These are phyloP conservation scores for Drosophila albomicans DNA, from an alignment of 1,140 invertebrate genomes.

Conservation along the genomic window DNA sequence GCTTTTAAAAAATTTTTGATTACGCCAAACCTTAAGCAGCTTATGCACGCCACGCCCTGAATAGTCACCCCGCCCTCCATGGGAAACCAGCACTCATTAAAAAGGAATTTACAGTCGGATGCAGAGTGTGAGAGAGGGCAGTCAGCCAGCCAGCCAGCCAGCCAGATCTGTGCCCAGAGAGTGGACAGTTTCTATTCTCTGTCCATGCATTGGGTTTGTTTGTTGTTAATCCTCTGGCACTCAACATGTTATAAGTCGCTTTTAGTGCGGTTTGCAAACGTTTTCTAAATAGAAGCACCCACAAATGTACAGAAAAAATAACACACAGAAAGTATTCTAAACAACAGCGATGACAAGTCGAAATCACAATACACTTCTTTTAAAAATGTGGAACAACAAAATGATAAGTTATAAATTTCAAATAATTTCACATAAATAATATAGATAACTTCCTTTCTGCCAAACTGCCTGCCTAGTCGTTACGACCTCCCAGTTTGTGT, in stretches of 20 bases:
- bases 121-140: conserved; percentile 3
- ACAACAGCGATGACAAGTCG: conserved; percentile 4
- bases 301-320: conserved; percentile 30
- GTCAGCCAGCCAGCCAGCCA: background rate
- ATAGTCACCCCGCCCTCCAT: conserved; percentile 5
- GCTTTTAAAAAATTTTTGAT: conserved; percentile 83
- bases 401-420: background rate
- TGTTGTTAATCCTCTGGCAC: conserved; percentile 82
- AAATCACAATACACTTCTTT: conserved; percentile 12
- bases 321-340: conserved; percentile 17
- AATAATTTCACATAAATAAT: background rate
- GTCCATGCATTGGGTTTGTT: conserved; percentile 48
- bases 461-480: background rate
- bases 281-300: conserved; percentile 66
- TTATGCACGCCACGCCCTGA: conserved; percentile 56
- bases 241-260: conserved; percentile 84
- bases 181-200: conserved; percentile 44
- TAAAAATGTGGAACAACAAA: too few species aligned
- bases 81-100: conserved; percentile 75
- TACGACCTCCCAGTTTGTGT: background rate
- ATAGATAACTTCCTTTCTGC: too few species aligned
- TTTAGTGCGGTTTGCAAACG: conserved; percentile 80
- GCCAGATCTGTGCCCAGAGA: background rate
- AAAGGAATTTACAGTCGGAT: conserved; percentile 77
- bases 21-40: conserved; percentile 81